phyloP scores from a whole-genome alignment of 2,888 invertebrate species.

The Tryphoninae sp. region DNA sequence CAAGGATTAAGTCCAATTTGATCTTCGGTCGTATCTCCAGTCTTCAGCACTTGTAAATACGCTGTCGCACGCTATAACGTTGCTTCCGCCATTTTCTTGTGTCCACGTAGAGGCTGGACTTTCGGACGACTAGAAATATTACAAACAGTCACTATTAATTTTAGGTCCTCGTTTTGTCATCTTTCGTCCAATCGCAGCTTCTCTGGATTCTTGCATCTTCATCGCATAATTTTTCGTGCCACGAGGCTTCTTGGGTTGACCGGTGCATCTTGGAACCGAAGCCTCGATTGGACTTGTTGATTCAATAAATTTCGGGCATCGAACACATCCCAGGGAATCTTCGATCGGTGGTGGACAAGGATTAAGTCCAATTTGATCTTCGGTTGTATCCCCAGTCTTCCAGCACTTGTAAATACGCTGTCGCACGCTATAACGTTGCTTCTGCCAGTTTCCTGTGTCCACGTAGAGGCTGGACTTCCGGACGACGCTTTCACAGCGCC shows the following conservation, averaged over 20 bases:
- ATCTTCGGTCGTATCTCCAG: slow-evolving; percentile 19
- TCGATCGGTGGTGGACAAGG: slow-evolving; percentile 61
- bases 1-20: slow-evolving; percentile 61
- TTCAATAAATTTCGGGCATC: background rate
- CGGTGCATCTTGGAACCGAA: slow-evolving; percentile 1
- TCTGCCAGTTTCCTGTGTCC: slow-evolving; percentile 64
- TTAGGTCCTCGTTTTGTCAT: slow-evolving; percentile 8
- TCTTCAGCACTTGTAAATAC: slow-evolving; percentile 63
- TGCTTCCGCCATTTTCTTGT: slow-evolving; percentile 68
- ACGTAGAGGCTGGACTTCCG: background rate
- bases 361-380: slow-evolving; percentile 50
- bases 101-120: background rate
- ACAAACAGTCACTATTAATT: slow-evolving; percentile 35
- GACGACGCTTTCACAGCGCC: background rate
- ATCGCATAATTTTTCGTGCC: slow-evolving; percentile 57
- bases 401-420: slow-evolving; percentile 65
- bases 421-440: slow-evolving; percentile 66
- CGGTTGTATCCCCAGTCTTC: slow-evolving; percentile 15
- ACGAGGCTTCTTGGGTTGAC: slow-evolving; percentile 7
- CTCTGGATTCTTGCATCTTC: slow-evolving; percentile 63
- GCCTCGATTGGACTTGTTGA: background rate
- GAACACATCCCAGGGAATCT: background rate
- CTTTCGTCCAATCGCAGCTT: slow-evolving; percentile 12
- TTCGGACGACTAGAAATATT: slow-evolving; percentile 1
- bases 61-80: slow-evolving; percentile 64